phyloP scores from a whole-genome alignment of 2,113 vertebrate species.

The Mastomys coucha region DNA sequence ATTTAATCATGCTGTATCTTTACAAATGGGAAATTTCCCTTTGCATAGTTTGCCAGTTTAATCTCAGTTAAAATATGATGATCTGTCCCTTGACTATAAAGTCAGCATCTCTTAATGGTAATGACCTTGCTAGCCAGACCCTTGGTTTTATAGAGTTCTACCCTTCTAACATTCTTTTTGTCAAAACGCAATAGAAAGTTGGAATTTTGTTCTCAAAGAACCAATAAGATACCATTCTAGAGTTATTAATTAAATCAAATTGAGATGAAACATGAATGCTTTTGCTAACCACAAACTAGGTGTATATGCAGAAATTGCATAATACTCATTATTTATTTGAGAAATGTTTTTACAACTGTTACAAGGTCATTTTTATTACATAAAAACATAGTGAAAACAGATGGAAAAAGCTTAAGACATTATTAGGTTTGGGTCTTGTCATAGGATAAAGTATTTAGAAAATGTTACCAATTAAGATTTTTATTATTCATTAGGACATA shows the following conservation, averaged over 20 bases:
- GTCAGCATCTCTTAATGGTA: background rate
- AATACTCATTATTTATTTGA: constrained; percentile 13
- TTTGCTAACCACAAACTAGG: background rate
- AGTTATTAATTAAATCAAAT: constrained; percentile 47
- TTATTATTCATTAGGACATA: constrained; percentile 44
- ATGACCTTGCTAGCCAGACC: background rate
- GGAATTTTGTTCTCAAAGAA: background rate
- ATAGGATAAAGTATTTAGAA: constrained; percentile 10
- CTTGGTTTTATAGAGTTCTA: background rate
- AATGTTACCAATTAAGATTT: constrained; percentile 32
- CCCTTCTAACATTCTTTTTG: background rate
- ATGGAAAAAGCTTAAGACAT: background rate
- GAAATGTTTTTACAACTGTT: background rate
- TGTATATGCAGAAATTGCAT: background rate
- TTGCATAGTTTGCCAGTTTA: background rate
- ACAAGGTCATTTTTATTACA: constrained; percentile 52
- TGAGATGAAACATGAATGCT: background rate
- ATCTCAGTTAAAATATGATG: constrained; percentile 7
- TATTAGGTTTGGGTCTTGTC: constrained; percentile 28
- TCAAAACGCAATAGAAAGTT: background rate
- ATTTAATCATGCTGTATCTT: background rate
- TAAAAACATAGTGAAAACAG: constrained; percentile 7
- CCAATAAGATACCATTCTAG: background rate
- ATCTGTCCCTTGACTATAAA: background rate
- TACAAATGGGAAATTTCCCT: background rate